Evolutionary conservation across 2,888 invertebrate species (phyloP).

Genomic region (Tipula lateralis): DNA sequence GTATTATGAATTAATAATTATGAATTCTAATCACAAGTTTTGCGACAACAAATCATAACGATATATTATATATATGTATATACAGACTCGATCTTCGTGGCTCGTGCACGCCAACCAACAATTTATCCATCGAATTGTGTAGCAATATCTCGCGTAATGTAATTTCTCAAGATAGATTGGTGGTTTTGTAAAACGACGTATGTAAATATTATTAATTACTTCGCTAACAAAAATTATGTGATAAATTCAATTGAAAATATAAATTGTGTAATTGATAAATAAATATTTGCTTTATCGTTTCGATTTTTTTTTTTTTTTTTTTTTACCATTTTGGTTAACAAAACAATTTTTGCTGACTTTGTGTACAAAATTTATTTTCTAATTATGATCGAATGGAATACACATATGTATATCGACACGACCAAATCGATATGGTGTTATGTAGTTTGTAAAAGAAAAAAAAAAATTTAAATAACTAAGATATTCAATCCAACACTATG

Average conservation of each 20-base stretch:
- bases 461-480: background rate
- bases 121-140: too few relatives aligned
- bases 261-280: background rate
- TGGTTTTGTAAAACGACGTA: too few relatives aligned
- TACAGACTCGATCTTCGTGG: too few relatives aligned
- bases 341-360: slow-evolving; percentile 24
- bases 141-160: too few relatives aligned
- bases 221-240: background rate
- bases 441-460: background rate
- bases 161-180: too few relatives aligned
- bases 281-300: background rate
- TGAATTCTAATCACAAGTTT: too few relatives aligned
- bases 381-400: background rate
- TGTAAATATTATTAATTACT: background rate
- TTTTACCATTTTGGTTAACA: background rate
- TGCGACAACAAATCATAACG: too few relatives aligned
- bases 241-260: background rate
- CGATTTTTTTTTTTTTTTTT: background rate
- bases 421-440: background rate
- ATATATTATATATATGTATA: too few relatives aligned
- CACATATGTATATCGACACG: background rate
- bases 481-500: background rate
- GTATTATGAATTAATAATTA: too few relatives aligned
- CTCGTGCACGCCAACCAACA: too few relatives aligned
- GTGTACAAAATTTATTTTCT: background rate